Conservation (phyloP, 2,888 invertebrate genomes). For the Heteropelma amictum region DNA sequence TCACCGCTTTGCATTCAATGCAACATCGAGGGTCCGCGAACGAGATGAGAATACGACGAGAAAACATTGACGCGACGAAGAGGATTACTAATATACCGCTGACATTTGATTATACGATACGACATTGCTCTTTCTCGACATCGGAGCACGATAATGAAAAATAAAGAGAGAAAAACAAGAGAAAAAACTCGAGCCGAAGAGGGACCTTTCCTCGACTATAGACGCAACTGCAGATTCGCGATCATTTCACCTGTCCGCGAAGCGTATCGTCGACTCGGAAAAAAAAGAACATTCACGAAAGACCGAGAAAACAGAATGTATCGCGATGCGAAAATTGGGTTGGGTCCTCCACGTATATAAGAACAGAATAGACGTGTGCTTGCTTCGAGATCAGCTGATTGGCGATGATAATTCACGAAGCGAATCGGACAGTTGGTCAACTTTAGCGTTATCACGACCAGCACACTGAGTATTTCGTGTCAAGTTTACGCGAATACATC, state of each 20-base stretch:
- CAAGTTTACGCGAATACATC: background rate
- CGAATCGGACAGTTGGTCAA: no score
- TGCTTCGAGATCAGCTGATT: conserved; percentile 43
- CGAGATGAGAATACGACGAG: background rate
- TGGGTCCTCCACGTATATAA: no score
- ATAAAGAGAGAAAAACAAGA: background rate
- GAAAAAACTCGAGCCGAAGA: background rate
- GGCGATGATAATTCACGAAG: no score
- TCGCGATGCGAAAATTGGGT: conserved; percentile 45
- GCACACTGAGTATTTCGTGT: background rate
- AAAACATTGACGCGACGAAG: background rate
- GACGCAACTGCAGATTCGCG: background rate
- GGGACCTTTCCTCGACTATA: background rate
- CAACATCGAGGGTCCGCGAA: background rate
- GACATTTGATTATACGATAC: background rate
- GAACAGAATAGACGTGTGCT: conserved; percentile 12
- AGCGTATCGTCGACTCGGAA: background rate
- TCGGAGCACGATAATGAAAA: background rate
- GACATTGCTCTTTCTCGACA: background rate
- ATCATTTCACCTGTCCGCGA: background rate
- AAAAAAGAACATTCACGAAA: background rate
- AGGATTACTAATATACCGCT: background rate
- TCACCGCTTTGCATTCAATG: conserved; percentile 16
- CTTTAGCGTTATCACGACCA: no score
- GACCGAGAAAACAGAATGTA: background rate